Conservation (phyloP, 2,888 invertebrate species). For the Adela reaumurella region DNA sequence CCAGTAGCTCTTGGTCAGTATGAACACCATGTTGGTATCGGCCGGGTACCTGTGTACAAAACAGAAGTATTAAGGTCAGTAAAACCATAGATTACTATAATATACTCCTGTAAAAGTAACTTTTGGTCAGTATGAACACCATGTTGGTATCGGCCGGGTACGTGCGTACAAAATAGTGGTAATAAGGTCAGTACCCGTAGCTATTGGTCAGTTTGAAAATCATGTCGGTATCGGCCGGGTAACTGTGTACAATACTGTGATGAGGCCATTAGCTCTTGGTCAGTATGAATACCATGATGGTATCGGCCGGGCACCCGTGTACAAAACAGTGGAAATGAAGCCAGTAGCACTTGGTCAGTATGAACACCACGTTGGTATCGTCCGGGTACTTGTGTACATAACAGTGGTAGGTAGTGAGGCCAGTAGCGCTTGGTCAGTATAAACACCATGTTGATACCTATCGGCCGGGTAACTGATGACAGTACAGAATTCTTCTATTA, state of each 20-base stretch:
- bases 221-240: too few species aligned
- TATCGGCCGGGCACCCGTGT: conserved; percentile 63
- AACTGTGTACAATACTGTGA: too few species aligned
- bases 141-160: conserved; percentile 68
- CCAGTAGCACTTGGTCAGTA: conserved; percentile 74
- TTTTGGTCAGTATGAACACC: conserved; percentile 70
- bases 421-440: too few species aligned
- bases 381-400: conserved; percentile 57
- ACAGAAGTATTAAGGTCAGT: not conserved
- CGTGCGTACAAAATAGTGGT: conserved; percentile 37
- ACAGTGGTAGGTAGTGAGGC: too few species aligned
- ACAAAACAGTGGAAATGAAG: conserved; percentile 63
- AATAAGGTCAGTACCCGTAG: too few species aligned
- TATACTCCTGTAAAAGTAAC: too few species aligned
- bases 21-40: conserved; percentile 72
- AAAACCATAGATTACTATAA: not conserved
- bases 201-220: too few species aligned
- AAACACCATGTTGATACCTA: too few species aligned
- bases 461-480: too few species aligned
- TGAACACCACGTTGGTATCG: conserved; percentile 72
- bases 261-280: conserved; percentile 76
- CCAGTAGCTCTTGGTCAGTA: conserved; percentile 74
- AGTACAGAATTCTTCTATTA: too few species aligned
- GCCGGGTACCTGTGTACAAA: conserved; percentile 53
- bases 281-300: conserved; percentile 71